Percentiles rank a stretch among this genome's conserved stretches.
phyloP scores from a whole-genome alignment of 2,888 invertebrate species.

The Macrophya annulata region DNA sequence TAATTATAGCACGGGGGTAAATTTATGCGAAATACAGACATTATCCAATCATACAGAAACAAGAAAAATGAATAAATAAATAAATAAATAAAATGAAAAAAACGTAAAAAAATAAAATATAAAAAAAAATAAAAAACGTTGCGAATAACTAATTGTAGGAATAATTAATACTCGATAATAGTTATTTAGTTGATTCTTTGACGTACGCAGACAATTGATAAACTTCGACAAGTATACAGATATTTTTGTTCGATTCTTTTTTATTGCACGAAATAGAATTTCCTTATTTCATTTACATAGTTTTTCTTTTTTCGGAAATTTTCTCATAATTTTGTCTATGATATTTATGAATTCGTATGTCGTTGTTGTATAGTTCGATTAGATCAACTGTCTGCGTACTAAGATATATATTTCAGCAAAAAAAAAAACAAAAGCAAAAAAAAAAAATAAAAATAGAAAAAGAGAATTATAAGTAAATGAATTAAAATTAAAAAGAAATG shows the following conservation, averaged over 20 bases:
- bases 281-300: no score
- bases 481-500: neutral
- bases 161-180: neutral
- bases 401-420: conserved; percentile 43
- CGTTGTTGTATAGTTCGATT: conserved; percentile 3
- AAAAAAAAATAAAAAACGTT: conserved; percentile 63
- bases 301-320: neutral
- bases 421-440: conserved; percentile 53
- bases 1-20: conserved; percentile 48
- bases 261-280: neutral
- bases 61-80: conserved; percentile 20
- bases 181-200: neutral
- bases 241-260: neutral
- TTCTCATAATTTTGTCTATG: neutral
- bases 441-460: conserved; percentile 45
- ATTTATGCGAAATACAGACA: neutral
- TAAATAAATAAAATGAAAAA: conserved; percentile 5
- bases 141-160: neutral
- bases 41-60: conserved; percentile 39
- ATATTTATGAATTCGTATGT: neutral
- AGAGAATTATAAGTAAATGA: conserved; percentile 57
- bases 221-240: neutral
- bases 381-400: conserved; percentile 55
- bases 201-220: conserved; percentile 3
- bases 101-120: conserved; percentile 44